Evolutionary conservation across 2,113 vertebrate species (phyloP), one percentile per base, ranked within the genome.

Genomic region (Gobio gobio): DNA sequence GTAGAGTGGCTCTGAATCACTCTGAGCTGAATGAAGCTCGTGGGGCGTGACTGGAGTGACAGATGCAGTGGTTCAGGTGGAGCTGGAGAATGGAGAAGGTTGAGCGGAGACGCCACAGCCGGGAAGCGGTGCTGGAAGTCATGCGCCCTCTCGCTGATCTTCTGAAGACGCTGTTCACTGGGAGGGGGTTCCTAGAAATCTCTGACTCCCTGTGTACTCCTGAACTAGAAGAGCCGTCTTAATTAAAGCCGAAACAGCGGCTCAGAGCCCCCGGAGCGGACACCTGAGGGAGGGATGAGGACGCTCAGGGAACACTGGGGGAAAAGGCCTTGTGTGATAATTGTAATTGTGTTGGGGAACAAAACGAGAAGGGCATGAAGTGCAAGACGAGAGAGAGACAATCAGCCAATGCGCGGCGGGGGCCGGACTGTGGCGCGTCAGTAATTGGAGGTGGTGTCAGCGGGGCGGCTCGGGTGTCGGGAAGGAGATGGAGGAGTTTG

Each of bases 401-500:
- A 89, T 90, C 82, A 83, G 75, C 36, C 56, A 0, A 22, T 80
- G 66, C 40, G 86, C 36, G 54, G 40, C 40, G 86, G 88, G 70
- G 86, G 84, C 63, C 51, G 63, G 85, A 86, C 85, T 85, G 88
- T 88, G 89, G 88, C 73, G 78, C 64, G 29, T 64, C 7, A 64
- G 87, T 93, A 92, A 94, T 93, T 91, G 90, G 90, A 92, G 85
- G 90, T 90, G 90, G 91, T 90, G 86, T 88, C 90, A 85, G 85
- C 54, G 80, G 78, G 90, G 79, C 84, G 36, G 74, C 85, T 78
- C 68, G 83, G 83, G 86, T 77, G 10, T 36, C 14, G 24, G 89
- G 83, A 76, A 33, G 68, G 76, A 88, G 73, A 83, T 85, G 82
- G 85, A 61, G 22, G 64, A 49, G 86, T 63, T 49, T 63, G 72